These are phyloP conservation scores for Hesperophylax magnus DNA, from an alignment of 1,140 invertebrate species.

Conservation along the genomic window DNA sequence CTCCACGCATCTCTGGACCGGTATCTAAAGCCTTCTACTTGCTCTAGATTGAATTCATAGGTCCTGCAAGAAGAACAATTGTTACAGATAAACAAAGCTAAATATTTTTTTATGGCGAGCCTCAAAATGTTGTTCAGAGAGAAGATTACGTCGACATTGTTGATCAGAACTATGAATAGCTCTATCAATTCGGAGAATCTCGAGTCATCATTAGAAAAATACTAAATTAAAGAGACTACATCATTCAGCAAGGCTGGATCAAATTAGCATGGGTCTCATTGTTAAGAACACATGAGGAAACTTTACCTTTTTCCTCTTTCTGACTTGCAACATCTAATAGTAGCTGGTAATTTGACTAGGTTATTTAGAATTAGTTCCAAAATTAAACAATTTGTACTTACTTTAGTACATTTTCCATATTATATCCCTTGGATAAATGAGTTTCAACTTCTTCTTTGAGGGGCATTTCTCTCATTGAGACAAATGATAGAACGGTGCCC, in stretches of 20 bases:
- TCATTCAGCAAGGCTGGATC: no score
- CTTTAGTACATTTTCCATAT: slow-evolving; percentile 70
- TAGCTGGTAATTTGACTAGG: no score
- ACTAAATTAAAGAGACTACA: no score
- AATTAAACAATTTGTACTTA: slow-evolving; percentile 56
- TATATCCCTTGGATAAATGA: slow-evolving; percentile 77
- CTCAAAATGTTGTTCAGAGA: slow-evolving; percentile 47
- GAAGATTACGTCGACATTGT: slow-evolving; percentile 58
- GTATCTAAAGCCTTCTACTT: slow-evolving; percentile 96
- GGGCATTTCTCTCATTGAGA: slow-evolving; percentile 85
- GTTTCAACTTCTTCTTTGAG: slow-evolving; percentile 85
- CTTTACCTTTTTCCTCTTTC: no score
- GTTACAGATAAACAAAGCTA: neutral
- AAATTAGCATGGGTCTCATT: no score
- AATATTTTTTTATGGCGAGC: neutral
- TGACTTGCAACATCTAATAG: no score
- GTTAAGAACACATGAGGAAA: no score
- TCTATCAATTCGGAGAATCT: slow-evolving; percentile 50
- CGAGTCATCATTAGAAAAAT: slow-evolving; percentile 40
- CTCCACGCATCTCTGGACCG: slow-evolving; percentile 94
- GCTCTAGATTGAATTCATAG: slow-evolving; percentile 95
- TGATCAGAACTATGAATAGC: slow-evolving; percentile 48
- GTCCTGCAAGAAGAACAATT: slow-evolving; percentile 75
- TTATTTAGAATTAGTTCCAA: no score
- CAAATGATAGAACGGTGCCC: slow-evolving; percentile 95